Conservation (phyloP, 2,113 vertebrate species). For the Hystrix cristata region DNA sequence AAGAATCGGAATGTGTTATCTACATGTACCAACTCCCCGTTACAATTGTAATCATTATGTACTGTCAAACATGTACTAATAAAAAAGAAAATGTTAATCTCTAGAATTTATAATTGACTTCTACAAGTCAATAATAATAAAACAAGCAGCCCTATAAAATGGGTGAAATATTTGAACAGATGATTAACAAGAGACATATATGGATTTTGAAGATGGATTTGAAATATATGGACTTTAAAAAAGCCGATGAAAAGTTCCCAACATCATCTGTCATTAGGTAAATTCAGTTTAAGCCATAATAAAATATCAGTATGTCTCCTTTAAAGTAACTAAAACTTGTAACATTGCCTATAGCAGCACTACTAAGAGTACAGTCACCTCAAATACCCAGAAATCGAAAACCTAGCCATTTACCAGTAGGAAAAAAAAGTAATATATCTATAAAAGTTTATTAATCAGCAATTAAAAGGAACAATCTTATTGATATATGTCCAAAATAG, state of each 20-base stretch:
- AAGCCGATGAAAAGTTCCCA: not conserved
- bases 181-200: not conserved
- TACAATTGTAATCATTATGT: too few species aligned
- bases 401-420: not conserved
- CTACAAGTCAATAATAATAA: not conserved
- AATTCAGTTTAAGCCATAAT: not conserved
- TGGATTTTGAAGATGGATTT: not conserved
- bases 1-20: too few species aligned
- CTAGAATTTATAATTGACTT: not conserved
- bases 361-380: not conserved
- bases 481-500: not conserved
- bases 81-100: not conserved
- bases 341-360: not conserved
- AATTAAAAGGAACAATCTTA: not conserved
- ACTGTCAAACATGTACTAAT: too few species aligned
- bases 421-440: not conserved
- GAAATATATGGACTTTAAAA: not conserved
- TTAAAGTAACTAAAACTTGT: not conserved
- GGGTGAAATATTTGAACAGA: not conserved
- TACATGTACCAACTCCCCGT: too few species aligned
- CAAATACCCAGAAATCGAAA: not conserved
- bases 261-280: not conserved
- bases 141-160: not conserved
- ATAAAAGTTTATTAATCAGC: not conserved
- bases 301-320: not conserved